phyloP scores from a whole-genome alignment of 2,113 vertebrate genomes.

The Saccopteryx bilineata region DNA sequence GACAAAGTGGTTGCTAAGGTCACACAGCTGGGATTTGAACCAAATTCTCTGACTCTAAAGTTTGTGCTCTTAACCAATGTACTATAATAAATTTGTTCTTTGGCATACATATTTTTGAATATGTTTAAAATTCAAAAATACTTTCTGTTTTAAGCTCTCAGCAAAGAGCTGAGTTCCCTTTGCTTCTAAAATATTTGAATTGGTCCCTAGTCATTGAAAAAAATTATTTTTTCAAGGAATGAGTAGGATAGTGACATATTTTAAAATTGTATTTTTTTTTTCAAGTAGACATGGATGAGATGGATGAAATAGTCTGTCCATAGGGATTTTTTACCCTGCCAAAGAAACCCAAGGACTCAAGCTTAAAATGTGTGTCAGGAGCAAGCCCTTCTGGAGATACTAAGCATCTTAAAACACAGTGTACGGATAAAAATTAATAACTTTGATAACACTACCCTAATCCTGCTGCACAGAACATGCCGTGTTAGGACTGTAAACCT shows the following conservation, averaged over 20 bases:
- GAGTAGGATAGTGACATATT: not conserved
- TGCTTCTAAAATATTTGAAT: conserved; percentile 24
- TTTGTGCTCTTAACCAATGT: not conserved
- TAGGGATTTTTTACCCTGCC: not conserved
- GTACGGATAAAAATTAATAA: not conserved
- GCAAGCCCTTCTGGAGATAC: not conserved
- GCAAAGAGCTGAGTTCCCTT: conserved; percentile 10
- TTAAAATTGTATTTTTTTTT: not conserved
- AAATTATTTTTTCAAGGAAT: not conserved
- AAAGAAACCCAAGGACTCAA: not conserved
- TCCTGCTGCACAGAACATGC: not conserved
- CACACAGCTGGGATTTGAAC: conserved; percentile 29
- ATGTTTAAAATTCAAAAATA: conserved; percentile 35
- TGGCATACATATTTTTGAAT: not conserved
- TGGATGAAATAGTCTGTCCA: not conserved
- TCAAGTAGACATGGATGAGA: not conserved
- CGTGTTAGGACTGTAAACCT: not conserved
- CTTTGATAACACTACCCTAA: not conserved
- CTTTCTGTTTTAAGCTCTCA: not conserved
- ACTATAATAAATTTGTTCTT: conserved; percentile 26
- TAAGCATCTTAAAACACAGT: not conserved
- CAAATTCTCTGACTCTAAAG: conserved; percentile 17
- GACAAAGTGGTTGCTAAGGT: not conserved
- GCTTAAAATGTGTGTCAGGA: not conserved
- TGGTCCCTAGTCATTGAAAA: not conserved